Percentiles rank a stretch among this genome's conserved stretches.
Evolutionary conservation across 2,113 vertebrate genomes (phyloP).

Genomic region (Promerops cafer): DNA sequence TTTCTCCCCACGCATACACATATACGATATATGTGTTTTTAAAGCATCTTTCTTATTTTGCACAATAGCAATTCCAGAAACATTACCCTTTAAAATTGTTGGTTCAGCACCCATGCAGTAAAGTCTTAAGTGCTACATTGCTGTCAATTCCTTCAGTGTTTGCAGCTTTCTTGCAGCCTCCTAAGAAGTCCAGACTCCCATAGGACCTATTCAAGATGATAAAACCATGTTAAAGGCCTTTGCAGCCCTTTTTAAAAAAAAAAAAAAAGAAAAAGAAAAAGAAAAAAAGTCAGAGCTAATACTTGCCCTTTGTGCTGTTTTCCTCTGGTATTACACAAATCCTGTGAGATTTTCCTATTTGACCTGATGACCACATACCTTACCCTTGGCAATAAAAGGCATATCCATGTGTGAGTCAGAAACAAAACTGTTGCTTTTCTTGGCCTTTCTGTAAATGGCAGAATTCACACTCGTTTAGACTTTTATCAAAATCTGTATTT

Average conservation of each 20-base stretch:
- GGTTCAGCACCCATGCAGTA: neutral
- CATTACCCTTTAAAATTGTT: neutral
- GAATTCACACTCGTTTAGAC: neutral
- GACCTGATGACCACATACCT: neutral
- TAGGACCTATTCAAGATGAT: neutral
- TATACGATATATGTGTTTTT: neutral
- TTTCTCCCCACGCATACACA: neutral
- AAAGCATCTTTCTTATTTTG: neutral
- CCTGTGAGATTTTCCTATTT: neutral
- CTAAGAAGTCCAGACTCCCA: neutral
- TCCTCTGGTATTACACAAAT: neutral
- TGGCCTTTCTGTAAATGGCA: neutral
- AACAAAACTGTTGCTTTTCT: neutral
- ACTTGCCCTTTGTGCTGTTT: neutral
- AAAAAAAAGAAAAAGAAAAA: too few species aligned
- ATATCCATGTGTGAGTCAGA: neutral
- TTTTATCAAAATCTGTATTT: neutral
- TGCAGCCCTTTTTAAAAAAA: neutral
- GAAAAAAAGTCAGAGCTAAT: too few species aligned
- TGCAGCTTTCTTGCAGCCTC: neutral
- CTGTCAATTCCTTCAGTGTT: neutral
- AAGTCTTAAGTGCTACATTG: neutral
- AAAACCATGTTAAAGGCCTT: neutral
- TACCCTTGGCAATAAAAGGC: neutral
- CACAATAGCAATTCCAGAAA: neutral